phyloP scores from a whole-genome alignment of 23 tunicate genomes.

The Aplidium turbinatum region DNA sequence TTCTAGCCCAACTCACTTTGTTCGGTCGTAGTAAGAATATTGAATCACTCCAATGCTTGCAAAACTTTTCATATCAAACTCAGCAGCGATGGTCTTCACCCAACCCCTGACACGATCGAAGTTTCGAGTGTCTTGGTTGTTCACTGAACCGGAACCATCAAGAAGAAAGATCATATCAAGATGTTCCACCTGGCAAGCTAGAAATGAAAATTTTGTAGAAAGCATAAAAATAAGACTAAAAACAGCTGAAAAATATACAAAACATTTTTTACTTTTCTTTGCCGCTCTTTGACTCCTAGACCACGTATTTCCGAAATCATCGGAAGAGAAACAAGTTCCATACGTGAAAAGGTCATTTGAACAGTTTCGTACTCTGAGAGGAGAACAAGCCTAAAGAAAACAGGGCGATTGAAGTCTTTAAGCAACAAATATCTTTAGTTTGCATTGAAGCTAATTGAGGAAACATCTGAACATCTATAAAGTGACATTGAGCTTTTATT shows the following conservation, averaged over 20 bases:
- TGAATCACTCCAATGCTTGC: slow-evolving; percentile 74
- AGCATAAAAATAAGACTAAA: no score
- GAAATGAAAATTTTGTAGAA: no score
- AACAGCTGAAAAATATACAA: background rate
- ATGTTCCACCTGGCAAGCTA: slow-evolving; percentile 59
- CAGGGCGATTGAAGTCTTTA: no score
- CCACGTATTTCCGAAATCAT: slow-evolving; percentile 50
- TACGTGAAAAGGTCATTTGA: slow-evolving; percentile 20
- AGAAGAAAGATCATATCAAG: slow-evolving; percentile 69
- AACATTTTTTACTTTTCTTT: background rate
- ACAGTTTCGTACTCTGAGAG: slow-evolving; percentile 42
- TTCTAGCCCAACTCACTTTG: slow-evolving; percentile 38
- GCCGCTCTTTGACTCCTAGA: background rate
- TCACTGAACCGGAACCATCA: slow-evolving; percentile 92
- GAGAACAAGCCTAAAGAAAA: slow-evolving; percentile 49
- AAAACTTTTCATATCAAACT: slow-evolving; percentile 39
- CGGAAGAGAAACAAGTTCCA: slow-evolving; percentile 45
- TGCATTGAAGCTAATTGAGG: no score
- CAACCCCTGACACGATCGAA: slow-evolving; percentile 75
- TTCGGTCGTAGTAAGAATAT: slow-evolving; percentile 62
- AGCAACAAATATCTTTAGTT: no score
- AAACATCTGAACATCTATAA: no score
- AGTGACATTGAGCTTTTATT: no score
- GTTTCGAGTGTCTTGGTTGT: slow-evolving; percentile 38
- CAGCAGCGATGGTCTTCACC: slow-evolving; percentile 63